Evolutionary conservation across 2,888 invertebrate species (phyloP).

Genomic region (Pollenia griseotomentosa): DNA sequence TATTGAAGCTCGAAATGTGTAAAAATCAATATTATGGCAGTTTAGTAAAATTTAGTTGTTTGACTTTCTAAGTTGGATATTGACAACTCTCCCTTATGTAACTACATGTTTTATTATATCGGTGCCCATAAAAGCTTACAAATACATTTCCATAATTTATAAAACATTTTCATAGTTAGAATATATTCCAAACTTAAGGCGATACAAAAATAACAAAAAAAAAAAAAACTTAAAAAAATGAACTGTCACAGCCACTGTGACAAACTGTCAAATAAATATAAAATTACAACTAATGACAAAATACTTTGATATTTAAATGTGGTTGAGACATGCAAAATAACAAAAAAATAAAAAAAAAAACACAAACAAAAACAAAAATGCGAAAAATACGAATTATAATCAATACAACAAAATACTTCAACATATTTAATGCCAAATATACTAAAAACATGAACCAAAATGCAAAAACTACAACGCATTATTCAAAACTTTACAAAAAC

Average conservation of each 20-base stretch:
- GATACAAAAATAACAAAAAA: slow-evolving; percentile 11
- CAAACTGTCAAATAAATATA: slow-evolving; percentile 76
- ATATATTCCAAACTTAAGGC: neutral
- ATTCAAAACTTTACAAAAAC: slow-evolving; percentile 35
- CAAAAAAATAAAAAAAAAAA: slow-evolving; percentile 43
- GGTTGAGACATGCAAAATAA: slow-evolving; percentile 73
- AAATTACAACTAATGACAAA: slow-evolving; percentile 77
- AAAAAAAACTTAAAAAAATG: slow-evolving; percentile 51
- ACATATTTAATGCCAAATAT: slow-evolving; percentile 58
- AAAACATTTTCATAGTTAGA: neutral
- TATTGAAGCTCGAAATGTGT: too few relatives aligned
- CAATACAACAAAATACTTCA: slow-evolving; percentile 29
- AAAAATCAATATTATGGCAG: too few relatives aligned
- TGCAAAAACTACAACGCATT: slow-evolving; percentile 60
- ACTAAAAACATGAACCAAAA: slow-evolving; percentile 48
- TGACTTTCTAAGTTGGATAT: too few relatives aligned
- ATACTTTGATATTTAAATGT: slow-evolving; percentile 77
- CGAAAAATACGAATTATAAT: neutral
- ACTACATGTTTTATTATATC: too few relatives aligned
- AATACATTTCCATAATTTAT: neutral
- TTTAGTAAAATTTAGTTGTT: too few relatives aligned
- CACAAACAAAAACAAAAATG: slow-evolving; percentile 16
- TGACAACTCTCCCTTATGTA: too few relatives aligned
- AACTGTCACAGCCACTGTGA: slow-evolving; percentile 74
- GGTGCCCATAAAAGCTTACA: too few relatives aligned